These are phyloP conservation scores for Neostethus bicornis DNA, from an alignment of 2,797 vertebrate species.

Conservation along the genomic window DNA sequence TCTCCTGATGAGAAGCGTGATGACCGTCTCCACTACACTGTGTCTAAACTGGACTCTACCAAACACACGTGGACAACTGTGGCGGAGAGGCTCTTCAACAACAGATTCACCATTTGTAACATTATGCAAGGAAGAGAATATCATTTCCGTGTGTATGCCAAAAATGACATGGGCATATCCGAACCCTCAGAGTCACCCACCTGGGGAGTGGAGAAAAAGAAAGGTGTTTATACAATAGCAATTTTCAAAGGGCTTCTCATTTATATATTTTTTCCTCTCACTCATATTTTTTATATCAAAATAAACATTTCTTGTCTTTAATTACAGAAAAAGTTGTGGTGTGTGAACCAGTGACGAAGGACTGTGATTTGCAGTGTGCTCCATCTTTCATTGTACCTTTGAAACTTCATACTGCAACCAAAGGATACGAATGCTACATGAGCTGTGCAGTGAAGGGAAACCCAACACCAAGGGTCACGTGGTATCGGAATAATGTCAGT, in stretches of 20 bases:
- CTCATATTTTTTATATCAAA: not conserved
- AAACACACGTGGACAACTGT: conserved; percentile 78
- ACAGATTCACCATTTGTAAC: conserved; percentile 84
- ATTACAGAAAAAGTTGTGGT: conserved; percentile 74
- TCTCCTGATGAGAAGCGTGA: conserved; percentile 85
- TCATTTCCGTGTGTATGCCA: conserved; percentile 87
- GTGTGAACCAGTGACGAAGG: conserved; percentile 60
- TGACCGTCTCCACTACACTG: conserved; percentile 79
- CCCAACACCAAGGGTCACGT: conserved; percentile 83
- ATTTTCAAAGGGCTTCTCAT: not conserved
- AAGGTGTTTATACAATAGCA: conserved; percentile 66
- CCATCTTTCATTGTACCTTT: conserved; percentile 83
- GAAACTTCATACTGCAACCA: conserved; percentile 83
- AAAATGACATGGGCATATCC: conserved; percentile 85
- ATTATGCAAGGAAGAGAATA: conserved; percentile 84
- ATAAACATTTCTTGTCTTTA: not conserved
- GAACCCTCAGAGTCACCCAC: conserved; percentile 83
- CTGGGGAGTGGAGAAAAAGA: conserved; percentile 79
- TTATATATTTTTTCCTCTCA: too few relatives aligned
- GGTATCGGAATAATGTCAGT: conserved; percentile 84
- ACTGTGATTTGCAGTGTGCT: conserved; percentile 72
- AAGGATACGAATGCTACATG: conserved; percentile 86
- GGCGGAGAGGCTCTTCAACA: conserved; percentile 85
- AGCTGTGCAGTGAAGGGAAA: conserved; percentile 88
- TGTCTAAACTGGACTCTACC: conserved; percentile 81